Conservation (phyloP, 2,888 invertebrate genomes). For the Trilocha varians region DNA sequence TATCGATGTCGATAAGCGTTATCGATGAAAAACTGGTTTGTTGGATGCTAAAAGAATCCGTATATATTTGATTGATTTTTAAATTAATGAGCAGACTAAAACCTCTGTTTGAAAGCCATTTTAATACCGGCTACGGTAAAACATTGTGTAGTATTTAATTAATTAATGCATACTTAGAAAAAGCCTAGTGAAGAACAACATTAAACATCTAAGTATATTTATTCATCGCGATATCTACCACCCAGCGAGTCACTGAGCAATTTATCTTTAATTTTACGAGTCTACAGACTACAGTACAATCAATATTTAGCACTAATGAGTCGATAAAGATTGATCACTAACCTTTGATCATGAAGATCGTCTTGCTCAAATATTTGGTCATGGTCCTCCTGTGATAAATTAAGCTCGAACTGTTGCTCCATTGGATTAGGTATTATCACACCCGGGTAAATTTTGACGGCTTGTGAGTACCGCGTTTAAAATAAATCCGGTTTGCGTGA, state of each 20-base stretch:
- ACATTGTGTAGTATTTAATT: too few relatives aligned
- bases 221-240: too few relatives aligned
- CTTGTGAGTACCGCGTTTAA: neutral
- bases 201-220: too few relatives aligned
- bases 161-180: neutral
- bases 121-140: too few relatives aligned
- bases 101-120: too few relatives aligned
- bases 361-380: constrained; percentile 83
- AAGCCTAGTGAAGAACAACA: neutral
- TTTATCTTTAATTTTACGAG: neutral
- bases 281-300: neutral
- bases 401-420: constrained; percentile 80
- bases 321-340: constrained; percentile 29
- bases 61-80: too few relatives aligned
- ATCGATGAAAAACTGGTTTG: neutral
- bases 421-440: constrained; percentile 62
- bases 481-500: neutral
- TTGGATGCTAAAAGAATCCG: neutral
- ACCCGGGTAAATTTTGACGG: constrained; percentile 6
- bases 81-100: too few relatives aligned
- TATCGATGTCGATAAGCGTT: neutral
- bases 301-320: neutral
- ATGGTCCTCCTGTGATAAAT: constrained; percentile 79
- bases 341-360: constrained; percentile 74
- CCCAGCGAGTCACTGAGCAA: neutral